Percentiles rank a stretch among this genome's conserved stretches.
These are phyloP conservation scores for Rotaria socialis DNA, from an alignment of 2,888 invertebrate species.

Conservation along the genomic window DNA sequence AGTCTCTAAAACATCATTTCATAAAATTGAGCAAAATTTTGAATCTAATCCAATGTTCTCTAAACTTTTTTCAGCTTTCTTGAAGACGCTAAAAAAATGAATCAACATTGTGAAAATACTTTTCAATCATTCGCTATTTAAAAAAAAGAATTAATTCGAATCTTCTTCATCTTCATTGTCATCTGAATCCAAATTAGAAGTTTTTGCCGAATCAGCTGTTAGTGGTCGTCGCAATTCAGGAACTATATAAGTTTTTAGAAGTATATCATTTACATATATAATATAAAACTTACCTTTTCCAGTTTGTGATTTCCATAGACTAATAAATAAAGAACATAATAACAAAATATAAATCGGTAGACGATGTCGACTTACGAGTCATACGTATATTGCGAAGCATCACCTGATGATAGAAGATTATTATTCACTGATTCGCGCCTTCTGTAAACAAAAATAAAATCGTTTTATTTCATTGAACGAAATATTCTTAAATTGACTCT, in stretches of 20 bases:
- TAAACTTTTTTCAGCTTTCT: too few relatives aligned
- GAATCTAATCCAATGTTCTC: too few relatives aligned
- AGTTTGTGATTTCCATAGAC: background rate
- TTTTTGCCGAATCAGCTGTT: constrained; percentile 17
- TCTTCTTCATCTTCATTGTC: background rate
- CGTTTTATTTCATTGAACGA: background rate
- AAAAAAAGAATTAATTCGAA: background rate
- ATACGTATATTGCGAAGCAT: constrained; percentile 12
- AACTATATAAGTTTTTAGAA: background rate
- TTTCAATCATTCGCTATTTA: too few relatives aligned
- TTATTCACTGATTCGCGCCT: background rate
- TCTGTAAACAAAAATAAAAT: background rate
- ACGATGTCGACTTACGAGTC: background rate
- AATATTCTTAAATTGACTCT: too few relatives aligned
- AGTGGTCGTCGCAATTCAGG: background rate
- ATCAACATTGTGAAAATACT: too few relatives aligned
- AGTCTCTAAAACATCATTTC: too few relatives aligned
- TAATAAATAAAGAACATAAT: background rate
- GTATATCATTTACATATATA: too few relatives aligned
- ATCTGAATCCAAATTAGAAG: background rate
- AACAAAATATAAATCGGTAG: too few relatives aligned
- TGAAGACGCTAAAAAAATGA: too few relatives aligned
- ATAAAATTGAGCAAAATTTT: too few relatives aligned
- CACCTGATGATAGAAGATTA: constrained; percentile 13
- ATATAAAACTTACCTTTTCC: background rate